Conservation (phyloP, 2,888 invertebrate species). For the Campopleginae sp. region DNA sequence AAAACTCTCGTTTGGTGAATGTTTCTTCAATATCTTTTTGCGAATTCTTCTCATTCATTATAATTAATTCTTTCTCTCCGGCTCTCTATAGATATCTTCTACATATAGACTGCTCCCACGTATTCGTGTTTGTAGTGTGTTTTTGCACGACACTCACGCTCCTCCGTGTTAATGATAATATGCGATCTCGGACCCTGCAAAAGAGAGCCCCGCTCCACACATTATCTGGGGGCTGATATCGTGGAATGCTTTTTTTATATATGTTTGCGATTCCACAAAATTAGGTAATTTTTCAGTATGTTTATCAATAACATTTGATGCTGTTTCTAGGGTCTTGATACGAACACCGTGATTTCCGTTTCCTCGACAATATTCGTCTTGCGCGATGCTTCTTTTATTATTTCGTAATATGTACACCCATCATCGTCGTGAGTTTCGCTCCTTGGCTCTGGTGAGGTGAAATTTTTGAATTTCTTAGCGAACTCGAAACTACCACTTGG, state of each 20-base stretch:
- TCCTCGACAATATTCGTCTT: constrained; percentile 36
- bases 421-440: constrained; percentile 26
- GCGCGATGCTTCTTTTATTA: constrained; percentile 31
- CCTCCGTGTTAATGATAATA: constrained; percentile 56
- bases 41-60: constrained; percentile 38
- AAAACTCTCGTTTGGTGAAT: constrained; percentile 42
- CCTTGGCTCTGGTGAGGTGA: constrained; percentile 9
- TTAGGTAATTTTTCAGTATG: constrained; percentile 33
- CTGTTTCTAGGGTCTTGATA: constrained; percentile 38
- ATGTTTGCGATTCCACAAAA: constrained; percentile 71
- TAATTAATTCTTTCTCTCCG: constrained; percentile 55
- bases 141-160: constrained; percentile 40
- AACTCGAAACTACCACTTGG: constrained; percentile 5
- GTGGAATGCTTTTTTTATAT: constrained; percentile 74
- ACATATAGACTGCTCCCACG: constrained; percentile 60
- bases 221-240: constrained; percentile 56
- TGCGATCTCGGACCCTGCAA: constrained; percentile 63
- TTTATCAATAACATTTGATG: not conserved
- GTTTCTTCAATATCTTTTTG: constrained; percentile 27
- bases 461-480: constrained; percentile 19
- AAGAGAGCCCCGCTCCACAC: constrained; percentile 43
- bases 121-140: constrained; percentile 23
- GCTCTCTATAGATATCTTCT: constrained; percentile 63
- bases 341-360: constrained; percentile 56
- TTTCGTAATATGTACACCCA: constrained; percentile 44